A percentile compares a stretch with the other conserved stretches of the same genome.
Evolutionary conservation across 2,113 vertebrate species (phyloP).

Genomic region (Ailurus styani): DNA sequence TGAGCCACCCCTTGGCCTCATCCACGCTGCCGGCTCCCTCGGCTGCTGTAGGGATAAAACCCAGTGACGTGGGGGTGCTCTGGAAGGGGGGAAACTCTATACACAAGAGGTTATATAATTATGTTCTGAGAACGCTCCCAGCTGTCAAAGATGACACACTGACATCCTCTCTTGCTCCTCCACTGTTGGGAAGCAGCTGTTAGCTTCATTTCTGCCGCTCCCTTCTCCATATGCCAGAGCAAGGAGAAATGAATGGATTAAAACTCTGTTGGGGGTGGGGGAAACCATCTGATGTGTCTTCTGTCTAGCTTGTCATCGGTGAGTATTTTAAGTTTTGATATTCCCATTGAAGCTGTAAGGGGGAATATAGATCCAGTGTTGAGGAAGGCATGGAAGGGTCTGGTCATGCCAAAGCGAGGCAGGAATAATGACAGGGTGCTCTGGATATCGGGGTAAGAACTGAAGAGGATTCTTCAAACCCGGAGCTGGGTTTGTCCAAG

Average conservation of each 20-base stretch:
- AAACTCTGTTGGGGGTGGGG: neutral
- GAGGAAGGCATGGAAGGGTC: neutral
- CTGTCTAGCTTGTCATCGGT: neutral
- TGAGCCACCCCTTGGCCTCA: neutral
- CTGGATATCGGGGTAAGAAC: neutral
- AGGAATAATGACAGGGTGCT: neutral
- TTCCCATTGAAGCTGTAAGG: neutral
- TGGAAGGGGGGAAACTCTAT: neutral
- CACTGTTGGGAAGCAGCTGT: conserved; percentile 46
- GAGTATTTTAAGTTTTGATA: neutral
- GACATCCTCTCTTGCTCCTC: neutral
- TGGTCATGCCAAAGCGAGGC: neutral
- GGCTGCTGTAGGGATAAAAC: neutral
- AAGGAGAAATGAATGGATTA: conserved; percentile 20
- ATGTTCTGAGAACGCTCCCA: neutral
- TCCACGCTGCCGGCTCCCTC: neutral
- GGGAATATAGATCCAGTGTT: neutral
- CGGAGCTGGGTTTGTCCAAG: neutral
- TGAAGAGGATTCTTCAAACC: neutral
- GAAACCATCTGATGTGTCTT: neutral
- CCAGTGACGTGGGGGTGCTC: neutral
- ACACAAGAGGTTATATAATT: neutral
- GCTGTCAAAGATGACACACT: conserved; percentile 31
- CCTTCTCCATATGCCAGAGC: conserved; percentile 31
- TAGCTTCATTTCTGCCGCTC: conserved; percentile 26